Evolutionary conservation across 2,113 vertebrate species (phyloP).

Genomic region (Apodemus speciosus): DNA sequence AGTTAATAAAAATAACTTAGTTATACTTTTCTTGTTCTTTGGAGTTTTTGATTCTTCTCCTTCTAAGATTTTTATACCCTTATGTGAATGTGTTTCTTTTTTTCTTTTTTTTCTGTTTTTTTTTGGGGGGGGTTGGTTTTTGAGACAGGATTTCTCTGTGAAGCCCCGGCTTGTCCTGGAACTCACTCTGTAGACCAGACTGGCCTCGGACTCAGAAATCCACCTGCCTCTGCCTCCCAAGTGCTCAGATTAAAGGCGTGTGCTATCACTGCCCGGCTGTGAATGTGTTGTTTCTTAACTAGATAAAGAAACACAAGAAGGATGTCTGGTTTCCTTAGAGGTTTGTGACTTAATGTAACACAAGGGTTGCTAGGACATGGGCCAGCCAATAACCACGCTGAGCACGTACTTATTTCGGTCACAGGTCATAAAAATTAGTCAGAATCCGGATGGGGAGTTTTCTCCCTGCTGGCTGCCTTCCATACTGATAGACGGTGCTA

Average conservation of each 20-base stretch:
- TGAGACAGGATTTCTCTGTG: too few relatives aligned
- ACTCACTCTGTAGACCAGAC: too few relatives aligned
- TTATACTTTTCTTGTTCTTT: background rate
- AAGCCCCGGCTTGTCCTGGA: too few relatives aligned
- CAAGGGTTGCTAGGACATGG: background rate
- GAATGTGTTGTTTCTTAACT: constrained; percentile 14
- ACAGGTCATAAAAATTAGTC: background rate
- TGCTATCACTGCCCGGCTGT: too few relatives aligned
- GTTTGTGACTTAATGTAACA: background rate
- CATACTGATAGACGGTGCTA: background rate
- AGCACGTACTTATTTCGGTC: background rate
- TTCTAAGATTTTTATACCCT: background rate
- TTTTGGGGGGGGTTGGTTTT: too few relatives aligned
- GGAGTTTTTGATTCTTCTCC: background rate
- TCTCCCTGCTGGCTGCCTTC: background rate
- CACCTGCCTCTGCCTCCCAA: too few relatives aligned
- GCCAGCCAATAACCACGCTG: too few relatives aligned
- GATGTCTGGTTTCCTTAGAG: background rate
- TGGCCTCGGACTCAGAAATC: too few relatives aligned
- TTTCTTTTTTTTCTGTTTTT: too few relatives aligned
- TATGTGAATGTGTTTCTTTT: background rate
- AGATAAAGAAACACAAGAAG: background rate
- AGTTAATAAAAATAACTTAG: background rate
- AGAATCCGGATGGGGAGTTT: background rate
- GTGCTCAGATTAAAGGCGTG: too few relatives aligned